phyloP scores from a whole-genome alignment of 2,888 invertebrate species.

The Morpho deidamia region DNA sequence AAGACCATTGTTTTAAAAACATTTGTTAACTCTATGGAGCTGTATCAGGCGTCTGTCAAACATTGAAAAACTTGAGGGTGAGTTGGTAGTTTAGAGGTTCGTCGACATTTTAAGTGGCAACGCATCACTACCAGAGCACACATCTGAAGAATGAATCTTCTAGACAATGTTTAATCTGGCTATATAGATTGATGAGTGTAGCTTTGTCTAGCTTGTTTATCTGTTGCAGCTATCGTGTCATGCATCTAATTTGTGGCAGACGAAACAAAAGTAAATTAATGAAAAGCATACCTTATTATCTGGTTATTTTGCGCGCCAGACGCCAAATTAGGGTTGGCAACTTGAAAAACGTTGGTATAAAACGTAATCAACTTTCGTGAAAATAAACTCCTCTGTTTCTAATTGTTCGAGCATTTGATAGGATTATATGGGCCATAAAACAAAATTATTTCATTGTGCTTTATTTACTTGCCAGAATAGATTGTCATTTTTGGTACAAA shows the following conservation, averaged over 20 bases:
- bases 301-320: conserved; percentile 10
- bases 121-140: conserved; percentile 35
- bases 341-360: neutral
- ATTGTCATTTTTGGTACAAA: too few species aligned
- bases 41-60: conserved; percentile 38
- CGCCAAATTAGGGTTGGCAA: conserved; percentile 5
- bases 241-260: conserved; percentile 21
- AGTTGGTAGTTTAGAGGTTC: conserved; percentile 44
- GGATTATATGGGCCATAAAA: too few species aligned
- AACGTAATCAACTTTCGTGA: too few species aligned
- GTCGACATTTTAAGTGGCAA: conserved; percentile 50
- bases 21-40: conserved; percentile 17
- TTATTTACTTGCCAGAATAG: too few species aligned
- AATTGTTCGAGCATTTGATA: too few species aligned
- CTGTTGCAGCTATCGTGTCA: conserved; percentile 21
- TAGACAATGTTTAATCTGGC: conserved; percentile 42
- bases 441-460: too few species aligned
- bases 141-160: conserved; percentile 45
- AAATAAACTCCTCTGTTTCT: too few species aligned
- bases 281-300: conserved; percentile 20
- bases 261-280: conserved; percentile 26
- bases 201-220: conserved; percentile 29
- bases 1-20: conserved; percentile 22
- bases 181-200: conserved; percentile 39
- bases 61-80: conserved; percentile 45